Evolutionary conservation across 1,140 invertebrate species (phyloP).

Genomic region (Centruroides vittatus): DNA sequence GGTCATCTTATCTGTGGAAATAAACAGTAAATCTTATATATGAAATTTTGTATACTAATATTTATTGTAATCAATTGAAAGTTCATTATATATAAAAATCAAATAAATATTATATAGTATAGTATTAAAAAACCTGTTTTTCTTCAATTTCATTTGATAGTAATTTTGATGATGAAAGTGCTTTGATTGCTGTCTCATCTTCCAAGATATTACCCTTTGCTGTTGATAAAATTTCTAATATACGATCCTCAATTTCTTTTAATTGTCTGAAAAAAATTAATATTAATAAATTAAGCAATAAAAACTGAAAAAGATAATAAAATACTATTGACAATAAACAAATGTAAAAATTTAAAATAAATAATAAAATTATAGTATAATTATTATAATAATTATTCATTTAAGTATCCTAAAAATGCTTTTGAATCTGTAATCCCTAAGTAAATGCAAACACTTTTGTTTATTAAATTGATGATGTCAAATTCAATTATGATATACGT

Average conservation of each 20-base stretch:
- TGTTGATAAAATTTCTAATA: constrained; percentile 43
- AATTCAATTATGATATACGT: no score
- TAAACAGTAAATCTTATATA: no score
- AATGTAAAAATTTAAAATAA: neutral
- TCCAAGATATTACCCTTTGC: constrained; percentile 41
- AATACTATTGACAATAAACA: neutral
- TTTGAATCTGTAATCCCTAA: neutral
- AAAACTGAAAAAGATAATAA: neutral
- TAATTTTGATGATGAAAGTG: constrained; percentile 39
- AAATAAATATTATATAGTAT: no score
- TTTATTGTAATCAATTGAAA: no score
- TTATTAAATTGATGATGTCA: no score
- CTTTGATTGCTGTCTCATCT: constrained; percentile 42
- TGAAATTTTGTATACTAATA: no score
- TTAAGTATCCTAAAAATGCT: neutral
- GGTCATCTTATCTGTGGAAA: no score
- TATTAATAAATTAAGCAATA: neutral
- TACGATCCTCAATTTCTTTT: constrained; percentile 62
- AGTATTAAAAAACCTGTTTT: constrained; percentile 30
- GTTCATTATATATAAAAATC: no score
- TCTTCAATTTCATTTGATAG: constrained; percentile 40
- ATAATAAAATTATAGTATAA: neutral
- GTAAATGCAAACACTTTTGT: no score
- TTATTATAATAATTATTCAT: neutral
- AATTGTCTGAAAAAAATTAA: constrained; percentile 45